These are phyloP conservation scores for Cheilosia vernalis DNA, from an alignment of 2,888 invertebrate species.

Conservation along the genomic window DNA sequence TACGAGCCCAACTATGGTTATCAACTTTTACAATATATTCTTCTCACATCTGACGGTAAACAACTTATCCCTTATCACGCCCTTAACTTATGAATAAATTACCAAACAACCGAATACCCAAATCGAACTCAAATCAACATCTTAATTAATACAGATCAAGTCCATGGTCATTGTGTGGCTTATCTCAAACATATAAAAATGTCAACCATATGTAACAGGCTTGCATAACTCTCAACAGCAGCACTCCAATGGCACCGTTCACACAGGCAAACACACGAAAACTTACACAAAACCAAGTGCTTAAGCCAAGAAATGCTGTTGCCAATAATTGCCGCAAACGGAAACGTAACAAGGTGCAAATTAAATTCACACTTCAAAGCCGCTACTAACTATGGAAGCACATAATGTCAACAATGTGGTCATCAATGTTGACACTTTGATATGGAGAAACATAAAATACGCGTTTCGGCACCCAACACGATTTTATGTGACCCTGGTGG, in stretches of 20 bases:
- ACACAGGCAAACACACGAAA: slow-evolving; percentile 40
- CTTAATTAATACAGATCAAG: slow-evolving; percentile 51
- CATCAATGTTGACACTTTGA: slow-evolving; percentile 44
- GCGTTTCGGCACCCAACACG: background rate
- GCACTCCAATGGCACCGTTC: slow-evolving; percentile 6
- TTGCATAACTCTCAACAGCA: slow-evolving; percentile 37
- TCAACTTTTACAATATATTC: background rate
- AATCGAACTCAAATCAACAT: slow-evolving; percentile 13
- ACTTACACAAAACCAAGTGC: slow-evolving; percentile 48
- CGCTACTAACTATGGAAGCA: background rate
- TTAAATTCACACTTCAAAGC: slow-evolving; percentile 39
- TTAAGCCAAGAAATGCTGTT: slow-evolving; percentile 28
- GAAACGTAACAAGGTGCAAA: slow-evolving; percentile 67
- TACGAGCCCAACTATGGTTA: background rate
- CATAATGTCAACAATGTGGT: slow-evolving; percentile 22
- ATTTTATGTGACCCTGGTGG: slow-evolving; percentile 13
- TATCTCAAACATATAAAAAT: slow-evolving; percentile 25
- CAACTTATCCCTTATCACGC: no score
- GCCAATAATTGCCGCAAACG: slow-evolving; percentile 65
- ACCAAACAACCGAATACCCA: slow-evolving; percentile 6
- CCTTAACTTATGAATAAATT: slow-evolving; percentile 1
- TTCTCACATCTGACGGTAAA: background rate
- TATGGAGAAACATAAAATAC: background rate
- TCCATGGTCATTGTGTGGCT: slow-evolving; percentile 60
- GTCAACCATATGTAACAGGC: slow-evolving; percentile 27